A percentile compares a stretch with the other conserved stretches of the same genome.
Conservation (phyloP, 2,113 vertebrate genomes). For the Oceanodroma tethys region DNA sequence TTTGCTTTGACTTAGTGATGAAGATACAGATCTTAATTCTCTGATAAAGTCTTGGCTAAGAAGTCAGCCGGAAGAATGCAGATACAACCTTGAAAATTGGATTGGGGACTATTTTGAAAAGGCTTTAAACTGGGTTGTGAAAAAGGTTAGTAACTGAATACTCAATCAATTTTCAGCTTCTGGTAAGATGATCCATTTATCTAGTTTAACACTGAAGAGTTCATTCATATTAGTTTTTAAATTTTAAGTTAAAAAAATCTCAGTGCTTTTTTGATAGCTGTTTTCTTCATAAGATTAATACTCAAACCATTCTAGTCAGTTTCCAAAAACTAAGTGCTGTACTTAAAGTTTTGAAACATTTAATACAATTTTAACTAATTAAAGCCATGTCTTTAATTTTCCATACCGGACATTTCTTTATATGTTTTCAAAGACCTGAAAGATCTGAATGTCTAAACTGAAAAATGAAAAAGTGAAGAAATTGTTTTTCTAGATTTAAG, state of each 20-base stretch:
- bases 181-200: not conserved
- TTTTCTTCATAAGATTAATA: not conserved
- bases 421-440: not conserved
- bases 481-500: not conserved
- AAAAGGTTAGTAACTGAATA: constrained; percentile 78
- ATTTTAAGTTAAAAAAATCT: not conserved
- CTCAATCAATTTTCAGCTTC: not conserved
- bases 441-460: not conserved
- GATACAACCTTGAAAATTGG: constrained; percentile 88
- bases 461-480: not conserved
- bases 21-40: constrained; percentile 91
- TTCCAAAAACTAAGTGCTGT: not conserved
- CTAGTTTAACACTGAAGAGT: not conserved
- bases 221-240: not conserved
- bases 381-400: not conserved
- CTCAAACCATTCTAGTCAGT: not conserved
- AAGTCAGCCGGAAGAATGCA: constrained; percentile 81
- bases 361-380: not conserved
- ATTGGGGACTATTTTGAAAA: constrained; percentile 90
- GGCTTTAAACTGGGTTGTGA: constrained; percentile 91
- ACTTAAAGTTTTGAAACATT: not conserved
- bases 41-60: constrained; percentile 92
- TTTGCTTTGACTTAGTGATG: constrained; percentile 79
- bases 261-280: not conserved
- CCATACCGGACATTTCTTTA: not conserved